These are phyloP conservation scores for Augochlora pura DNA, from an alignment of 1,140 invertebrate species.

Conservation along the genomic window DNA sequence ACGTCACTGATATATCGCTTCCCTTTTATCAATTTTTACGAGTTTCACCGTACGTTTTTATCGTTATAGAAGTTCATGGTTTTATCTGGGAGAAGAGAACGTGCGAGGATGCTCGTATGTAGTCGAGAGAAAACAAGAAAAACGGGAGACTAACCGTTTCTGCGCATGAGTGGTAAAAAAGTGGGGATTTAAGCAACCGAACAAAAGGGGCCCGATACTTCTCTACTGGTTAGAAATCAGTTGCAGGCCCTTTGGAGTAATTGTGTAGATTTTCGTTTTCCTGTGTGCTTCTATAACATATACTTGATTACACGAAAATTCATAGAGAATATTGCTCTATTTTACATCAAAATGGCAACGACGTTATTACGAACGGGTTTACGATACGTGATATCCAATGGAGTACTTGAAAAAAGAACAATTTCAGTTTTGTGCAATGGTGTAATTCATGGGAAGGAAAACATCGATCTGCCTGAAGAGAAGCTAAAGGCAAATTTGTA, in stretches of 20 bases:
- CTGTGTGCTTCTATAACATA: neutral
- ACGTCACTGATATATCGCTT: neutral
- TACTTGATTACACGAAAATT: neutral
- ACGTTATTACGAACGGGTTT: slow-evolving; percentile 59
- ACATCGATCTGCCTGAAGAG: neutral
- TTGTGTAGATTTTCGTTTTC: neutral
- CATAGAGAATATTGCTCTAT: neutral
- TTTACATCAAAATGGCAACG: slow-evolving; percentile 57
- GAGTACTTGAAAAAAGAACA: slow-evolving; percentile 53
- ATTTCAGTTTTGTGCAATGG: slow-evolving; percentile 24
- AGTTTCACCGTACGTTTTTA: neutral
- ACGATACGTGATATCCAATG: slow-evolving; percentile 34
- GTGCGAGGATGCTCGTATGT: slow-evolving; percentile 37
- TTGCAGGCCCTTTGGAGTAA: slow-evolving; percentile 6
- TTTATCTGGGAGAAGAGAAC: slow-evolving; percentile 30
- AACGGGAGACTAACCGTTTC: neutral
- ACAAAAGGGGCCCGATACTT: slow-evolving; percentile 57
- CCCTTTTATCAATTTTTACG: neutral
- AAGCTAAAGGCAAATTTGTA: slow-evolving; percentile 49
- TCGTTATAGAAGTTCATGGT: neutral
- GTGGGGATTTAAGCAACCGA: slow-evolving; percentile 45
- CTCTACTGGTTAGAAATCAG: slow-evolving; percentile 41
- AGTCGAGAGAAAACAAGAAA: neutral
- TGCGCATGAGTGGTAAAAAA: slow-evolving; percentile 47
- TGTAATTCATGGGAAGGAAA: slow-evolving; percentile 11